Percentiles rank a stretch among this genome's conserved stretches.
Conservation (phyloP, 2,888 invertebrate genomes). For the Ischnus inquisitorius region DNA sequence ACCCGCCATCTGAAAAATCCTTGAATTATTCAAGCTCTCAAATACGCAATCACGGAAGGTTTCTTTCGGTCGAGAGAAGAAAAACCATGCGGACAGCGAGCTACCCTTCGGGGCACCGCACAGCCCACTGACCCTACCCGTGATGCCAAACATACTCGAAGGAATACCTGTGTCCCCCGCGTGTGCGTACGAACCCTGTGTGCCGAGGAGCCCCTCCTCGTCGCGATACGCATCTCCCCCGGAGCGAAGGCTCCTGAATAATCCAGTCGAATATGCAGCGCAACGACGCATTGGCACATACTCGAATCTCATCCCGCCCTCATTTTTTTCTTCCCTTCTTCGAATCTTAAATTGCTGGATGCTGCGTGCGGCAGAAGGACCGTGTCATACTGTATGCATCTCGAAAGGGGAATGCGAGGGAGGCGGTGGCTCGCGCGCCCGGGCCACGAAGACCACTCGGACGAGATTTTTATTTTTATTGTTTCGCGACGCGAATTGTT, state of each 20-base stretch:
- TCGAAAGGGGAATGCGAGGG: conserved; percentile 33
- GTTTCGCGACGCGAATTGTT: conserved; percentile 65
- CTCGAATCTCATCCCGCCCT: conserved; percentile 21
- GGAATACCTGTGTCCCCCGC: conserved; percentile 56
- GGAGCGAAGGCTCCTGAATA: conserved; percentile 66
- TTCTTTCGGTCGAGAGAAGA: conserved; percentile 47
- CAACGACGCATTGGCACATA: conserved; percentile 46
- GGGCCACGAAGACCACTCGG: conserved; percentile 56
- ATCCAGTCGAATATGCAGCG: conserved; percentile 66
- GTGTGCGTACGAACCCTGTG: conserved; percentile 13
- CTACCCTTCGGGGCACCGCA: conserved; percentile 48
- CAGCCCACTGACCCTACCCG: conserved; percentile 60
- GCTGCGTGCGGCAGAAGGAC: conserved; percentile 35
- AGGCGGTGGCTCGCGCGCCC: conserved; percentile 49
- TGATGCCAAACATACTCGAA: conserved; percentile 57
- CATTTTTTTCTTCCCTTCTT: conserved; percentile 36
- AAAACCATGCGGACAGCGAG: conserved; percentile 39
- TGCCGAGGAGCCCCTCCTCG: conserved; percentile 34
- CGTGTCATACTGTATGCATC: conserved; percentile 17
- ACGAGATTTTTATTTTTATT: conserved; percentile 66
- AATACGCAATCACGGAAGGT: conserved; percentile 64
- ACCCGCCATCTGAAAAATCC: conserved; percentile 36
- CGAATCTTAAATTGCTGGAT: conserved; percentile 59
- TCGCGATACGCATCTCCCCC: conserved; percentile 44
- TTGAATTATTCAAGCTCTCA: conserved; percentile 63